Base-by-base conservation (phyloP, 1,140 invertebrate species). In the Galendromus occidentalis region DNA sequence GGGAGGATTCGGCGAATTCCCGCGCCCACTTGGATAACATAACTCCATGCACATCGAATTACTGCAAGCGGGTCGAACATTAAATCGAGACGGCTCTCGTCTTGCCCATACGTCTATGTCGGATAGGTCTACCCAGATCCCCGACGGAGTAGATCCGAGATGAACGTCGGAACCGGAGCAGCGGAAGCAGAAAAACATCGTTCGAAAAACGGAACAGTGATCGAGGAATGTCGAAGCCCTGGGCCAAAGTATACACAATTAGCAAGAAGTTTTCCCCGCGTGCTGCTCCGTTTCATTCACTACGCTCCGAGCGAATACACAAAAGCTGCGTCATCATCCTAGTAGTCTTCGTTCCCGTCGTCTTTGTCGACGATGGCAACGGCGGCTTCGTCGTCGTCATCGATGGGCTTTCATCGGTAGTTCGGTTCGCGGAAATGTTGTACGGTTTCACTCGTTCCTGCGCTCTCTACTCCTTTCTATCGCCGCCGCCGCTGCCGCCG, bases 171-270 rank as follows among this genome's bases (percentile, higher is more conserved):
- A 25, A 18, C 4, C 20, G 45, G 18, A 18, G 45, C n/a, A n/a
- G 25, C 51, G 25, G 14, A 17, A 2, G 14, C 33, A 59, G 9
- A 33, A 25, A 59, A 59, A 33, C 51, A 59, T 59, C 22, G 14
- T 2, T 18, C 14, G 14, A 17, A 22, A 59, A 25, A 25, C 2
- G 25, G 25, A 59, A 20, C 14, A 25, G 33, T 14, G 22, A 25
- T 29, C 25, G 51, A 59, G 17, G 51, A 59, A 33, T 59, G 22
- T 14, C 4, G 45, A 59, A 20, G 51, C 51, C 51, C 2, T 33
- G 22, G 51, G 51, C 25, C 51, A 59, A 14, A 59, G 51, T 59
- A 59, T 59, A 59, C 51, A 59, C 33, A 59, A 59, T 59, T 59
- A 59, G 51, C 9, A 14, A 14, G 45, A 39, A 39, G 33, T 39